Conservation (phyloP, 2,797 vertebrate genomes). For the Smutsia gigantea region DNA sequence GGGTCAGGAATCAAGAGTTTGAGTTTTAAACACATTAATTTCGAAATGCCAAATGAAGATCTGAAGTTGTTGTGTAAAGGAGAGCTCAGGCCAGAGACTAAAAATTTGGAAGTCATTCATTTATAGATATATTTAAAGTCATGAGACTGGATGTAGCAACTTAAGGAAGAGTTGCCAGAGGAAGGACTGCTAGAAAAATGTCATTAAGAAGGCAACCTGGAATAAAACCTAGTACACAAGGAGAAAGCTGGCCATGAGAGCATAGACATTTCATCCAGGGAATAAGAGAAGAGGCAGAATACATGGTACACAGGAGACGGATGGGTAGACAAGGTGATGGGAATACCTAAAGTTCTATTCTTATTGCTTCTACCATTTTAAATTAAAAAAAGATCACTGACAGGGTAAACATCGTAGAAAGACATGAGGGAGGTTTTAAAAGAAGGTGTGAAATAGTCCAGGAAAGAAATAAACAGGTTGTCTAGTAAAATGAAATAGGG, state of each 20-base stretch:
- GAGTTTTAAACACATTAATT: neutral
- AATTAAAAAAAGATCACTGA: neutral
- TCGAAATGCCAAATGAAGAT: neutral
- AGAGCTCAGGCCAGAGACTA: neutral
- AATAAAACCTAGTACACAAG: neutral
- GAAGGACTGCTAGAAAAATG: neutral
- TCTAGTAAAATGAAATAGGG: neutral
- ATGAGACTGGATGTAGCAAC: neutral
- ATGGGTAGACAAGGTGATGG: neutral
- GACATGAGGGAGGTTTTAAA: neutral
- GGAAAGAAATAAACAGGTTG: neutral
- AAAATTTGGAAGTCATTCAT: neutral
- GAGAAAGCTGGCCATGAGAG: neutral
- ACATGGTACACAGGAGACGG: neutral
- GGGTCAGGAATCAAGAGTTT: neutral
- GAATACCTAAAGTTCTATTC: neutral
- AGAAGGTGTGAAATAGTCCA: neutral
- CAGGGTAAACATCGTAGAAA: neutral
- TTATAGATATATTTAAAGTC: neutral
- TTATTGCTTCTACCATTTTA: neutral
- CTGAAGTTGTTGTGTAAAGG: neutral
- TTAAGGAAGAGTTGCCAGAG: neutral
- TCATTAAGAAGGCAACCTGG: neutral
- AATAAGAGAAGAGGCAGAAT: neutral
- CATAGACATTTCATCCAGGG: neutral